Base-by-base conservation (phyloP, 1,140 invertebrate genomes). In the Diorhabda sublineata region DNA sequence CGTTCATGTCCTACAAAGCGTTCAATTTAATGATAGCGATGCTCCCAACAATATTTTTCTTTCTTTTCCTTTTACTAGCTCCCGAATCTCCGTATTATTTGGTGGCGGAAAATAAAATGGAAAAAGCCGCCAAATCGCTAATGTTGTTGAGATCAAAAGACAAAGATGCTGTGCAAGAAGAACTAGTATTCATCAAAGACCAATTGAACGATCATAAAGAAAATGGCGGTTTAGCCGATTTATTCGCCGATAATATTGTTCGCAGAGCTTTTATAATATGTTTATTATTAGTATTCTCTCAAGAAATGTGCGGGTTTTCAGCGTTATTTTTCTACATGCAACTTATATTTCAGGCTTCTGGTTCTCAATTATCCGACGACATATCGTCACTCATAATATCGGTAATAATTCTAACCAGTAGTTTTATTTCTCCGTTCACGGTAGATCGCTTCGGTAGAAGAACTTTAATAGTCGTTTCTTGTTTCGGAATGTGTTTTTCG, bases 271-370 rank as follows among this genome's bases (percentile, higher is more conserved):
- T 94, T 4, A 67, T 88, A 4, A 91, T 96, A 56, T 89, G 87
- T 59, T 85, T 92, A 70, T 86, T 88, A 9, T 82, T 95, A 0
- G 94, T 96, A 91, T 81, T 92, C 65, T 91, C 95, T 78, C 93
- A 95, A 78, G 93, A 96, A 79, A 82, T 95, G 41, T 90, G 88
- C 65, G 92, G 93, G 52, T 91, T 95, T 26, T 93, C 92, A 78
- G 89, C 90, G 3, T 88, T 95, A 2, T 85, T 94, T 66, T 95
- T 94, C 79, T 94, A 94, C 73, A 85, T 90, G 0, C 85, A 85
- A 0, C 75, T 81, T 0, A 95, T 96, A 68, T 95, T 96, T 74
- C 71, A 84, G 57, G 82, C 80, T 11, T 85, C 90, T 3, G 84
- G 87, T 56, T 87, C 83, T 26, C 70, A 79, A 2, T 83, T 93